These are phyloP conservation scores for Cyclopterus lumpus DNA, from an alignment of 2,797 vertebrate species.

Conservation along the genomic window DNA sequence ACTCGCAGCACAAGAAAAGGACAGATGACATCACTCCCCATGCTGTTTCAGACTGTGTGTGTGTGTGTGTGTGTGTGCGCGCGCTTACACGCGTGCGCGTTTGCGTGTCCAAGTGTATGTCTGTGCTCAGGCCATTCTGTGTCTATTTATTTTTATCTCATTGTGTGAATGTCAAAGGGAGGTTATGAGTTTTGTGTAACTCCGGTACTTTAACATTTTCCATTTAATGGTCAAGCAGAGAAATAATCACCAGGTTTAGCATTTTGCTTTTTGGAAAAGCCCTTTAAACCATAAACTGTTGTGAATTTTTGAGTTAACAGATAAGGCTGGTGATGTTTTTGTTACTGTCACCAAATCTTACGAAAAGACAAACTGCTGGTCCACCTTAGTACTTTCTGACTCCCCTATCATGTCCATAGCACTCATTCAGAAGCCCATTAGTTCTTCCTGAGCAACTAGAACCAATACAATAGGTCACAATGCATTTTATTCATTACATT, in stretches of 20 bases:
- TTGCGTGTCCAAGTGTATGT: too few relatives aligned
- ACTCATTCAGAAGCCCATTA: not conserved
- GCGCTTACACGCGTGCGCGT: too few relatives aligned
- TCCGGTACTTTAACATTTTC: slow-evolving; percentile 11
- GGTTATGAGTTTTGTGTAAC: slow-evolving; percentile 32
- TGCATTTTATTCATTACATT: not conserved
- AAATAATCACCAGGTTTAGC: not conserved
- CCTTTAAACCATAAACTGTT: slow-evolving; percentile 1
- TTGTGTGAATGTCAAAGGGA: slow-evolving; percentile 32
- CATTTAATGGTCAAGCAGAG: slow-evolving; percentile 2
- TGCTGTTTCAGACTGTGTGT: slow-evolving; percentile 45
- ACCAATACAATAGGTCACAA: not conserved
- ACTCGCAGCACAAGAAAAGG: slow-evolving; percentile 37
- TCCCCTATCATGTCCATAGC: not conserved
- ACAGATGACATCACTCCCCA: slow-evolving; percentile 68
- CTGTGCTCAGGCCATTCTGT: not conserved
- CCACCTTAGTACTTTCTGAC: not conserved
- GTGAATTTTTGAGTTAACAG: not conserved
- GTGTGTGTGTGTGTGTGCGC: not conserved
- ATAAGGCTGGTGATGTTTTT: not conserved
- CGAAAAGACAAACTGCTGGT: not conserved
- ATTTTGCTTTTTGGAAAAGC: not conserved
- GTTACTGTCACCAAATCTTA: not conserved
- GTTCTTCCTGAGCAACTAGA: not conserved
- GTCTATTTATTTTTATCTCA: slow-evolving; percentile 24